Percentiles rank a stretch among this genome's conserved stretches.
Conservation (phyloP, 2,888 invertebrate genomes). For the Habroteleia sp. region DNA sequence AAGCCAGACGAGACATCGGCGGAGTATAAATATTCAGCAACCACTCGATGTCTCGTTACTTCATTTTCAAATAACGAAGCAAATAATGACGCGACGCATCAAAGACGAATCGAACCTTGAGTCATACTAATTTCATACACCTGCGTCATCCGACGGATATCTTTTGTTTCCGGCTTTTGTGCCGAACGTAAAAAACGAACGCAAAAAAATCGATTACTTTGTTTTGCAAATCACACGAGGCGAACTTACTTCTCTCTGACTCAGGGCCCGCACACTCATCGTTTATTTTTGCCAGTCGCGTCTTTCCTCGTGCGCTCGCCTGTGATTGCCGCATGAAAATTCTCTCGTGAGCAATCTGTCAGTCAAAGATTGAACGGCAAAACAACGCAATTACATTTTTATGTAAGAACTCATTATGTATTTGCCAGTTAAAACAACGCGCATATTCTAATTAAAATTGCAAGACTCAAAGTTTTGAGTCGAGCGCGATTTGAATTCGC, state of each 20-base stretch:
- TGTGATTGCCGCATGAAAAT: conserved; percentile 21
- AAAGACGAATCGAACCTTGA: conserved; percentile 1
- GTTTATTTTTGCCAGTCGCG: neutral
- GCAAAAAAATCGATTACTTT: too few species aligned
- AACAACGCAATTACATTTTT: conserved; percentile 61
- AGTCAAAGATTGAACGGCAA: conserved; percentile 28
- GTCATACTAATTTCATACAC: neutral
- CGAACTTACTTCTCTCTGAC: too few species aligned
- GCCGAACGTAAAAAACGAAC: too few species aligned
- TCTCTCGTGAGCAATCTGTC: conserved; percentile 37
- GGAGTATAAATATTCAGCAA: conserved; percentile 30
- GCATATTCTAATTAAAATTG: conserved; percentile 38
- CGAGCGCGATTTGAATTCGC: too few species aligned
- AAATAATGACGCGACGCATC: conserved; percentile 1
- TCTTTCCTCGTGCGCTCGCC: conserved; percentile 18
- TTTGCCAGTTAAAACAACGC: conserved; percentile 47
- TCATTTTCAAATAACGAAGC: conserved; percentile 18
- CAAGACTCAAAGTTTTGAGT: too few species aligned
- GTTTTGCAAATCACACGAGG: too few species aligned
- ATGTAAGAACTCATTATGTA: conserved; percentile 51
- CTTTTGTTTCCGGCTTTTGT: too few species aligned
- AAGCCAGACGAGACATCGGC: conserved; percentile 12
- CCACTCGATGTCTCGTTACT: conserved; percentile 23
- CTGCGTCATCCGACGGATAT: neutral
- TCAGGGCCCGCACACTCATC: too few species aligned